A percentile compares a stretch with the other conserved stretches of the same genome.
phyloP scores from a whole-genome alignment of 2,888 invertebrate species.

The Bhutanitis thaidina region DNA sequence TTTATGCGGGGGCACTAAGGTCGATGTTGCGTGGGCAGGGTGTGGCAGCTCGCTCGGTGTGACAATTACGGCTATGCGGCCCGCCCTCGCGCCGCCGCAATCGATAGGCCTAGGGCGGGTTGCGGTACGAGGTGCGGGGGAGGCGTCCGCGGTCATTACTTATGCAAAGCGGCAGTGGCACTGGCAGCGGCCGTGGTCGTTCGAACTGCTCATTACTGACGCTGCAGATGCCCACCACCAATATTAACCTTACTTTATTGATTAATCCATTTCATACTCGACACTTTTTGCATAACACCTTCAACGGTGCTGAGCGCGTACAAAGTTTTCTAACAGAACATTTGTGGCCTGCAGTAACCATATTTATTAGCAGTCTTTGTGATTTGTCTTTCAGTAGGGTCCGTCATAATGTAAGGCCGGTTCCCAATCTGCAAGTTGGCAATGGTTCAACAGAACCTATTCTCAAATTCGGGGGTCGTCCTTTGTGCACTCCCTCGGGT shows the following conservation, averaged over 20 bases:
- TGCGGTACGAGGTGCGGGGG: conserved; percentile 67
- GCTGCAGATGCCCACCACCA: conserved; percentile 12
- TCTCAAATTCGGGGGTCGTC: conserved; percentile 52
- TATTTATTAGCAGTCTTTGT: background rate
- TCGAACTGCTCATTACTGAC: conserved; percentile 14
- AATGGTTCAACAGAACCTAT: conserved; percentile 54
- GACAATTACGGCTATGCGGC: conserved; percentile 78
- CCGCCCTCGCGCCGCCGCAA: conserved; percentile 82
- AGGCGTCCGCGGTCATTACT: conserved; percentile 61
- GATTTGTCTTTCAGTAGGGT: background rate
- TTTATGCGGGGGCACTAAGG: conserved; percentile 64
- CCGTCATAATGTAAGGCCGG: conserved; percentile 38
- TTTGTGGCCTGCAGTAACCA: no score
- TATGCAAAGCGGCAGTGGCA: conserved; percentile 75
- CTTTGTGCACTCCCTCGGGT: conserved; percentile 63
- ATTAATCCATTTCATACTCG: background rate
- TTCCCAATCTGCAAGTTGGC: conserved; percentile 57
- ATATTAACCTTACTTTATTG: conserved; percentile 12
- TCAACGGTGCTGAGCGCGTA: no score
- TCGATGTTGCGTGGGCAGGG: conserved; percentile 61
- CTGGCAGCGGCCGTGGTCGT: conserved; percentile 31
- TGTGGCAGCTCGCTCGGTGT: conserved; percentile 70
- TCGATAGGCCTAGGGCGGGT: conserved; percentile 85
- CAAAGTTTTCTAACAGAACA: no score
- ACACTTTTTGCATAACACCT: background rate